Base-by-base conservation (phyloP, 2,113 vertebrate genomes). In the Hymenochirus boettgeri region DNA sequence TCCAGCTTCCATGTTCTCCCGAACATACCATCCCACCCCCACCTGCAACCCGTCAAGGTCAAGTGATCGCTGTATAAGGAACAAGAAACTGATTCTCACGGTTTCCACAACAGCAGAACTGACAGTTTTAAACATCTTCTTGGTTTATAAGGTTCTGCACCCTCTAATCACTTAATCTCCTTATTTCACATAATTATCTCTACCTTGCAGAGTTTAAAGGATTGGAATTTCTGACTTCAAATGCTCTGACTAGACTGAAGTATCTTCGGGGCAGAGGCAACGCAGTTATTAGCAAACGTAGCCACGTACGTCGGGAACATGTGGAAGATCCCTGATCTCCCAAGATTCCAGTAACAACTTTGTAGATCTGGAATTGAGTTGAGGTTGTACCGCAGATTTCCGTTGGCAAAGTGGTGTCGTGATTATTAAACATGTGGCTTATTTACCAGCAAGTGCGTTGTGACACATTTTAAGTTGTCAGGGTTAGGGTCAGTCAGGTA, bases 121-220 rank as follows among this genome's bases (percentile, higher is more conserved):
- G 46, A 66, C 64, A 59, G 27, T 27, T 51, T 27, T 23, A 58
- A 31, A 59, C 46, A 42, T 42, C 39, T 25, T 39, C 63, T n/a
- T 66, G 1, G 7, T 58, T 57, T 52, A 66, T 66, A 51, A 42
- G 29, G 22, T 13, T 42, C 27, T 66, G 45, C 64, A 51, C 64
- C 64, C 64, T 35, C 1, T 59, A 66, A 66, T 51, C 31, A 58
- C 64, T 42, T 66, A 66, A 66, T 51, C 56, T 66, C 27, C 33
- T 29, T 22, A 58, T 66, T 59, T 59, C 18, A 15, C 48, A 59
- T 48, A 66, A 66, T 66, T 59, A 66, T 52, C 46, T 52, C 15
- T 27, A 66, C 33, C 31, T 39, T 59, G 64, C 52, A 66, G 51
- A 6, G 21, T 58, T 66, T 39, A 66, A 25, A 50, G 23, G 54